phyloP scores from a whole-genome alignment of 2,797 vertebrate species.

The Morelia viridis region DNA sequence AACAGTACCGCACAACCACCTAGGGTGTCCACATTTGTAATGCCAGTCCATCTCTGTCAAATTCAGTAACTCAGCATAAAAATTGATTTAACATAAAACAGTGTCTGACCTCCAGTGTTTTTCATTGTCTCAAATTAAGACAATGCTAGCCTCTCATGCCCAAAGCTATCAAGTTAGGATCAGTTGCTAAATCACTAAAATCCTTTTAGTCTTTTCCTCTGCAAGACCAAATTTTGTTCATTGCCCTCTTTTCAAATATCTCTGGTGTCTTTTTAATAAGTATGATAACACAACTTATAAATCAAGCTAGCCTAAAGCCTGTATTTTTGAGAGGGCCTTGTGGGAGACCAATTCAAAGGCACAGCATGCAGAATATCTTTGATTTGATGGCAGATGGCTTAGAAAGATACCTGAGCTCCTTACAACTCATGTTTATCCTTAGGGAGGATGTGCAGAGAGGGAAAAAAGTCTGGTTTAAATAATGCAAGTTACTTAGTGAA shows the following conservation, averaged over 20 bases:
- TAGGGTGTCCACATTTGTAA: background rate
- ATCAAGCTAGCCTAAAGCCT: background rate
- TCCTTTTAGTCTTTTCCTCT: background rate
- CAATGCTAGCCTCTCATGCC: background rate
- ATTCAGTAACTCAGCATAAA: slow-evolving; percentile 13
- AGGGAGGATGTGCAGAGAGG: background rate
- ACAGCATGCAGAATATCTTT: background rate
- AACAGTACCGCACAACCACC: background rate
- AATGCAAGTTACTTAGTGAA: background rate
- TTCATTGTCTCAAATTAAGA: slow-evolving; percentile 14
- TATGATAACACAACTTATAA: slow-evolving; percentile 10
- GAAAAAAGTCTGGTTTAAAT: background rate
- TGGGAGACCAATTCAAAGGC: background rate
- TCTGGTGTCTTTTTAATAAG: background rate
- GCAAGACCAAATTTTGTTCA: background rate
- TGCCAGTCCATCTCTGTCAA: background rate
- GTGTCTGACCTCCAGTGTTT: background rate
- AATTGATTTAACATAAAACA: background rate
- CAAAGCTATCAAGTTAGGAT: background rate
- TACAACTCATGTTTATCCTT: background rate
- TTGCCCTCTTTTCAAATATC: background rate
- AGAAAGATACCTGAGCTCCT: background rate
- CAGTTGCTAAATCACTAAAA: background rate
- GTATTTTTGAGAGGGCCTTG: background rate
- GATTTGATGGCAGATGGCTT: background rate